Evolutionary conservation across 2,888 invertebrate species (phyloP), one percentile per base, ranked within the genome.

Genomic region (Nephrocerus scutellatus): DNA sequence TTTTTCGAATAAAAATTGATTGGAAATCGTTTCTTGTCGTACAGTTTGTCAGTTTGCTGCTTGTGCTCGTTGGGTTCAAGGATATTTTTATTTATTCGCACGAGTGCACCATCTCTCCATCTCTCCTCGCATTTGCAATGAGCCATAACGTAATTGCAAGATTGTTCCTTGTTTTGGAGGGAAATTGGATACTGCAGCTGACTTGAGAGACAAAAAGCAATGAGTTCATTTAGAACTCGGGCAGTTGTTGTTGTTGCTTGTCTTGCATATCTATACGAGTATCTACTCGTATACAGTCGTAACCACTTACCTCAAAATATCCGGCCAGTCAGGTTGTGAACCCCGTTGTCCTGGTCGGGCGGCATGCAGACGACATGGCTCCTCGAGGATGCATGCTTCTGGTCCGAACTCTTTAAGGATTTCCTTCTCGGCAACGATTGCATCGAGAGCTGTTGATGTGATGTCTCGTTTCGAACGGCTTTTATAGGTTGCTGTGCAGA

Each of bases 361-460:
- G 13, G 68, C 68, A 49, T 69, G 68, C 26, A 63, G 43, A 30
- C 62, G 75, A 60, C 88, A 89, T 18, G 85, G 82, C 44, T 81
- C 77, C 52, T 84, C 84, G 55, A 83, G 82, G 50, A 89, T 75
- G 61, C 88, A 88, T 19, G 85, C 84, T 46, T 79, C 75, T 23
- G 78, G 75, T 14, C 88, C 88, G 53, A 88, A 76, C 66, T 86
- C 86, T 7, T 73, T 73, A 4, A 84, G 73, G 41, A 88, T 76
- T 65, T 80, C 78, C 63, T 85, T 85, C 68, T 87, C 87, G n/a
- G 85, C 83, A 57, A 83, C 76, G 2, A 70, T 70, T 19, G 79
- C 77, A 61, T 87, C 82, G 24, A 75, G 69, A 44, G 75, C 72
- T 40, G 71, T 54, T 5, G 63, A 60, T 20, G 62, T 55, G 6